phyloP scores from a whole-genome alignment of 2,888 invertebrate species.

The Mactromeris polynyma region DNA sequence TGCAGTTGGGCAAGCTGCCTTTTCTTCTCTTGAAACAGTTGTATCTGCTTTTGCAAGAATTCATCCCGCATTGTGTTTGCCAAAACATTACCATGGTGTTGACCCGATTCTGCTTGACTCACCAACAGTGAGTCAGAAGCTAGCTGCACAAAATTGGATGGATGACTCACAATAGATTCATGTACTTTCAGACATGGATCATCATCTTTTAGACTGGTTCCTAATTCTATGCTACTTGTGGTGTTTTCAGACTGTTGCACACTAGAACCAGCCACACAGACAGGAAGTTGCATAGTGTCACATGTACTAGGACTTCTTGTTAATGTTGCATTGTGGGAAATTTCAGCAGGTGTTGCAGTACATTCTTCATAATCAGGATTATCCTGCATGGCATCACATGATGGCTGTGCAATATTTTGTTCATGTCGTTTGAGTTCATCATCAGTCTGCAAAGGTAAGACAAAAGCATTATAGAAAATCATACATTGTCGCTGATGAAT shows the following conservation, averaged over 20 bases:
- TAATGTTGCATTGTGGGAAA: slow-evolving; percentile 31
- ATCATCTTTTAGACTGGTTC: slow-evolving; percentile 25
- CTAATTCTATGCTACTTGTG: slow-evolving; percentile 1
- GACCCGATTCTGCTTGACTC: slow-evolving; percentile 49
- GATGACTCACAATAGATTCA: slow-evolving; percentile 35
- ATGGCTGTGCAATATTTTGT: background rate
- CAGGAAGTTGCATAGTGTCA: slow-evolving; percentile 56
- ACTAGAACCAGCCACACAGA: slow-evolving; percentile 32
- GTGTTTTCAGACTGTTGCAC: slow-evolving; percentile 4
- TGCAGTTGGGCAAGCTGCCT: slow-evolving; percentile 31
- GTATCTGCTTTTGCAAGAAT: slow-evolving; percentile 43
- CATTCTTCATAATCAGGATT: slow-evolving; percentile 45
- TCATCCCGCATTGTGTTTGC: slow-evolving; percentile 41
- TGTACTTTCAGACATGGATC: slow-evolving; percentile 28
- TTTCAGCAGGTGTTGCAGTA: slow-evolving; percentile 35
- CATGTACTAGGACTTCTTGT: background rate
- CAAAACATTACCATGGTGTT: slow-evolving; percentile 42
- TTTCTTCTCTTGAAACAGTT: slow-evolving; percentile 41
- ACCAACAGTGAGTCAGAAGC: slow-evolving; percentile 47
- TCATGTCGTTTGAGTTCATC: slow-evolving; percentile 3
- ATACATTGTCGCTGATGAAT: background rate
- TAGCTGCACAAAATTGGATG: slow-evolving; percentile 37
- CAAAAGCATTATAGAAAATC: background rate
- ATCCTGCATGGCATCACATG: slow-evolving; percentile 59
- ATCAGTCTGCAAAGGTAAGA: slow-evolving; percentile 27